phyloP scores from a whole-genome alignment of 2,113 vertebrate species.

The Ginglymostoma cirratum region DNA sequence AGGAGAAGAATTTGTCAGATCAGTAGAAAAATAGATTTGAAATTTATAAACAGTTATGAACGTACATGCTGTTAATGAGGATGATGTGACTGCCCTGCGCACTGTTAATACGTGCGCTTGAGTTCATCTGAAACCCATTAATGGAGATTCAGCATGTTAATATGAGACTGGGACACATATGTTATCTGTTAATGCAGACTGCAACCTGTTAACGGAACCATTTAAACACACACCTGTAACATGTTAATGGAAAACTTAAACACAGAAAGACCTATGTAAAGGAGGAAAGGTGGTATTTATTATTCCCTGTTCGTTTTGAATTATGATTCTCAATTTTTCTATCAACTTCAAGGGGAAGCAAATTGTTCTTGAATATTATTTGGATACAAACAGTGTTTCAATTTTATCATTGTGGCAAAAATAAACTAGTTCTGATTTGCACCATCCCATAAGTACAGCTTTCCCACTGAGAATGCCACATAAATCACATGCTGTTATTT shows the following conservation, averaged over 20 bases:
- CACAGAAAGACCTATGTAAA: background rate
- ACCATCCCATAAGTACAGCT: background rate
- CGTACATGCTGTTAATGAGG: background rate
- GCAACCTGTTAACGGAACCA: constrained; percentile 28
- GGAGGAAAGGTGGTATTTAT: constrained; percentile 26
- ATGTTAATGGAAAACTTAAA: constrained; percentile 11
- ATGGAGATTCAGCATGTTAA: background rate
- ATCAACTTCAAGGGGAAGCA: background rate
- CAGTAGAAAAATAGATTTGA: background rate
- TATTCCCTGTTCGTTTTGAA: background rate
- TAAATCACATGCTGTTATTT: background rate
- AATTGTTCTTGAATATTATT: background rate
- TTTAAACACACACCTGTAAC: background rate
- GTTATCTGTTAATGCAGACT: background rate
- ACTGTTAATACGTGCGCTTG: background rate
- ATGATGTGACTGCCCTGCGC: background rate
- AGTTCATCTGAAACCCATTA: constrained; percentile 25
- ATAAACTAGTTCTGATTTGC: background rate
- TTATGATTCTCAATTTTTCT: background rate
- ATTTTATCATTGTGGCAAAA: background rate
- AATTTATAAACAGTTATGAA: constrained; percentile 25
- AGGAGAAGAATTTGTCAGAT: background rate
- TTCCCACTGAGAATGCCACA: background rate
- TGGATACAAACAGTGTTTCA: background rate
- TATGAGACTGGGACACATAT: constrained; percentile 1